Evolutionary conservation across 2,797 vertebrate genomes (phyloP), one percentile per base, ranked within the genome.

Genomic region (Remorina albescens): DNA sequence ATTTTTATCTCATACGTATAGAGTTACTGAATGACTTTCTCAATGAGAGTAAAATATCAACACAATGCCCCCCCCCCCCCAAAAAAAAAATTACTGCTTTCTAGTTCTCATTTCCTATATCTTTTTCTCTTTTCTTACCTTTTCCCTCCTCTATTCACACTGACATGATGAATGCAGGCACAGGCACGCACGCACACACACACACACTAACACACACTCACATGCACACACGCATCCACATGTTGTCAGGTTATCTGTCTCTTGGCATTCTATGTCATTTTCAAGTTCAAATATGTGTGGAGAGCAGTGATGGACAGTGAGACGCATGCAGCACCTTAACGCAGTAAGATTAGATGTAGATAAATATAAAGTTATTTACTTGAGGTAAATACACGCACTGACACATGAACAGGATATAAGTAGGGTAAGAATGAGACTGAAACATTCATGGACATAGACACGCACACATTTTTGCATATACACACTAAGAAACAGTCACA

Each of bases 201-300:
- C 30, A 30, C 30, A 30, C 30, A 30, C 74, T 62, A 50, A 57
- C 37, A 39, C n/a, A 61, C 46, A 63, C 59, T 23, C n/a, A 2
- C 34, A 59, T 71, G 62, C 55, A 57, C 37, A 39, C n/a, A 56
- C 46, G 59, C 59, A 26, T n/a, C 2, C 34, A 59, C 41, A 76
- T 44, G 39, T 51, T 79, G 72, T 78, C 80, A 80, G 65, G 58
- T 67, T 57, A 85, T 81, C 49, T 4, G 49, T 82, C 53, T 71
- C 56, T 73, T 76, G 54, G 18, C 56, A 66, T 77, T 79, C 81
- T 56, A 82, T 85, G 80, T 80, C 49, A 74, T 80, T 76, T 73
- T 55, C 70, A 73, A 78, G 56, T 86, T 78, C 36, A 71, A 67
- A 51, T 62, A 56, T 76, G 51, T 70, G 51, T 77, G 32, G 21